Base-by-base conservation (phyloP, 2,888 invertebrate genomes). In the Drosophila borborema region DNA sequence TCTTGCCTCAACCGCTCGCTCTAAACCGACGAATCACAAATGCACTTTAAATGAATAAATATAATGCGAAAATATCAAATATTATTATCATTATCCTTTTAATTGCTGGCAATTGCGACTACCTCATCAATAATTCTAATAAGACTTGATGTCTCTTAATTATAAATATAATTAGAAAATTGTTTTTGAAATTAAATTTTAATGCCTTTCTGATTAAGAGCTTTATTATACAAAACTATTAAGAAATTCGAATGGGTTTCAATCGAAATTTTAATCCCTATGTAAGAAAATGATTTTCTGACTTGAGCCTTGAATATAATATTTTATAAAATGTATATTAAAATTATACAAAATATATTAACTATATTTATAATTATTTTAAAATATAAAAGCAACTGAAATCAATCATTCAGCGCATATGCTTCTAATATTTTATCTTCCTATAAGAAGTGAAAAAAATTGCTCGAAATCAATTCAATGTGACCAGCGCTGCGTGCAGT, bases 381-480 rank as follows among this genome's bases (percentile, higher is more conserved):
- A 31, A 31, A 7, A 31, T 6, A 31, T 6, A 31, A 31, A 31
- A 31, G 2, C 0, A 6, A 40, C 46, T 46, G 34, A 56, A 40
- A 43, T 41, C 5, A 3, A 9, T 2, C 40, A 53, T 12, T 28
- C 53, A 65, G 63, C 38, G 31, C 46, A 75, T 51, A 66, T 62
- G 46, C 65, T 66, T 46, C 9, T 9, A 46, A 31, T 60, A 64
- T 18, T 10, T 18, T 16, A 38, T n/a, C 7, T 18, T 46, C n/a
- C 23, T 41, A 16, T 14, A 48, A 53, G 38, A 28, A 46, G 61
- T 16, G 38, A 16, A 71, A 81, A 81, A 82, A 86, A 75, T 84
- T 60, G 60, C 72, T 74, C 63, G 70, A 81, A 84, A 86, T 86
- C 84, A 84, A 84, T 83, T 81, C 84, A 86, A 81, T 86, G 81